Evolutionary conservation across 2,888 invertebrate species (phyloP).

Genomic region (Xiphydria camelus): DNA sequence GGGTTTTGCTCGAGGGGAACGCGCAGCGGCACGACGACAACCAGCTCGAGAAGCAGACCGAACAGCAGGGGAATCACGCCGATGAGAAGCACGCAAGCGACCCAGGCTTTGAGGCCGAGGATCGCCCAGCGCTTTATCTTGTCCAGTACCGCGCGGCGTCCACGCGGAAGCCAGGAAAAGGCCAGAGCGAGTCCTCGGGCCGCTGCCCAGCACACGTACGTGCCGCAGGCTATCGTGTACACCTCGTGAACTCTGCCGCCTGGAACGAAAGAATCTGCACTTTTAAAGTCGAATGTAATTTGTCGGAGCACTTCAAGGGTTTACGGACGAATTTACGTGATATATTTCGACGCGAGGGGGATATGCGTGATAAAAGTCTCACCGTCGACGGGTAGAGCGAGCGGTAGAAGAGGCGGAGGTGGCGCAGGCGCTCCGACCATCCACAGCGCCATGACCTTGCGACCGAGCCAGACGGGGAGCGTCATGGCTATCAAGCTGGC

Average conservation of each 20-base stretch:
- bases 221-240: slow-evolving; percentile 92
- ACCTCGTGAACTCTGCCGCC: slow-evolving; percentile 86
- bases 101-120: slow-evolving; percentile 74
- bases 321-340: too few relatives aligned
- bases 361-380: too few relatives aligned
- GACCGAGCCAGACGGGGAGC: slow-evolving; percentile 88
- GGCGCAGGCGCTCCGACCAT: slow-evolving; percentile 64
- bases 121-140: slow-evolving; percentile 75
- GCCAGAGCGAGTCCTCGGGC: slow-evolving; percentile 81
- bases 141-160: slow-evolving; percentile 75
- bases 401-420: slow-evolving; percentile 49
- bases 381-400: slow-evolving; percentile 42
- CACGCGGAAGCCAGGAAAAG: slow-evolving; percentile 87
- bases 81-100: slow-evolving; percentile 76
- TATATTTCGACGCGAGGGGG: too few relatives aligned
- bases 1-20: slow-evolving; percentile 92
- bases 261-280: slow-evolving; percentile 56
- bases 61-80: slow-evolving; percentile 91
- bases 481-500: slow-evolving; percentile 85
- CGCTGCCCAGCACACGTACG: slow-evolving; percentile 94
- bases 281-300: slow-evolving; percentile 57
- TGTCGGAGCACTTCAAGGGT: too few relatives aligned
- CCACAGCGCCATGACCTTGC: slow-evolving; percentile 87
- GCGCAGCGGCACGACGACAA: slow-evolving; percentile 87
- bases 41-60: slow-evolving; percentile 88